These are phyloP conservation scores for Dasysyrphus tricinctus DNA, from an alignment of 2,888 invertebrate genomes.

Conservation along the genomic window DNA sequence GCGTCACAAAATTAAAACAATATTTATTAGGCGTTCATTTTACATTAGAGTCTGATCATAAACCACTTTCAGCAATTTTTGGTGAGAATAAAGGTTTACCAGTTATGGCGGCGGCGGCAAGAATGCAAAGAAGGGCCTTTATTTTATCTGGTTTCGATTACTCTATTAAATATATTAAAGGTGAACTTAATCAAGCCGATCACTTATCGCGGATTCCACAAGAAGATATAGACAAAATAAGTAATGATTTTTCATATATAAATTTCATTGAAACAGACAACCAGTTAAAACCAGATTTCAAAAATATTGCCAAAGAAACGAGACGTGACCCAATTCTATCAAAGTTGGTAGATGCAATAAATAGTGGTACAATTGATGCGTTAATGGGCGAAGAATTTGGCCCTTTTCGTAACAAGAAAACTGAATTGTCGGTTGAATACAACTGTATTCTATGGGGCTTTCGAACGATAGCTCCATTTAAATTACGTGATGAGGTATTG, in stretches of 20 bases:
- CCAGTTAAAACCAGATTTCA: too few relatives aligned
- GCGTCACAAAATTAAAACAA: slow-evolving; percentile 18
- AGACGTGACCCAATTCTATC: slow-evolving; percentile 1
- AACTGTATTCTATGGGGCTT: not conserved
- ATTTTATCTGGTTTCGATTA: slow-evolving; percentile 32
- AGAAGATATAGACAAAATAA: not conserved
- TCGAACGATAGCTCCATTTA: not conserved
- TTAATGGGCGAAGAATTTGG: not conserved
- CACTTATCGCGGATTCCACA: slow-evolving; percentile 1
- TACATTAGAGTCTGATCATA: slow-evolving; percentile 23
- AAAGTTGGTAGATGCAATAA: not conserved
- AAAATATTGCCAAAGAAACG: slow-evolving; percentile 26
- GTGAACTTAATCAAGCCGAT: slow-evolving; percentile 32
- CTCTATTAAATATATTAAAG: slow-evolving; percentile 41
- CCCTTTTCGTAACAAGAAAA: not conserved
- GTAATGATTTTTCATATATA: too few relatives aligned
- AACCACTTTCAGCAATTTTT: slow-evolving; percentile 31
- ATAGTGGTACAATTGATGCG: not conserved
- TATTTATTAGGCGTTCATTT: slow-evolving; percentile 20
- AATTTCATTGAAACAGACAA: too few relatives aligned
- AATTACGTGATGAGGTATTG: not conserved
- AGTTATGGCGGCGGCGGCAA: slow-evolving; percentile 35
- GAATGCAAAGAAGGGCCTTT: slow-evolving; percentile 25
- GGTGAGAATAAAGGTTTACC: slow-evolving; percentile 41
- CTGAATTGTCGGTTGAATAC: not conserved